phyloP scores from a whole-genome alignment of 1,140 invertebrate genomes.

The Coptotermes formosanus region DNA sequence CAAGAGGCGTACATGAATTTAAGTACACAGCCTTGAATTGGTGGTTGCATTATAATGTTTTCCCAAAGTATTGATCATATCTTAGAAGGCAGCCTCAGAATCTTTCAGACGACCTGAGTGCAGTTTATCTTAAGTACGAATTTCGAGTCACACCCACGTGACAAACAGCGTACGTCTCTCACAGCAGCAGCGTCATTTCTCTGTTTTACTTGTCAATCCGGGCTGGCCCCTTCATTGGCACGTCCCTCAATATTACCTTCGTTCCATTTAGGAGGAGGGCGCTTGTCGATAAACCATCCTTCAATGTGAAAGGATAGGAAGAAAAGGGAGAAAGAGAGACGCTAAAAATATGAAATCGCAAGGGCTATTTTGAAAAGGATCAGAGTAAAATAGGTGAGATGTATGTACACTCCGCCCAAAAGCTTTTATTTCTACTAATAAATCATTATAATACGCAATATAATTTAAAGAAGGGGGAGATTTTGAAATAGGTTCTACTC shows the following conservation, averaged over 20 bases:
- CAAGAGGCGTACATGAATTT: no score
- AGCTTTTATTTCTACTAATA: constrained; percentile 32
- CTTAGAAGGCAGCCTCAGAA: no score
- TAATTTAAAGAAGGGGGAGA: constrained; percentile 26
- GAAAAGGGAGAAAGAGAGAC: not conserved
- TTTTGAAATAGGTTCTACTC: not conserved
- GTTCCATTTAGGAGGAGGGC: not conserved
- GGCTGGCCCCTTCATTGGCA: constrained; percentile 17
- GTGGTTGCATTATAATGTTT: no score
- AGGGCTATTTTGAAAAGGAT: constrained; percentile 20
- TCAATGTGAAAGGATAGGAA: constrained; percentile 17
- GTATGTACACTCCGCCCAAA: constrained; percentile 8
- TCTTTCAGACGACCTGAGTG: no score
- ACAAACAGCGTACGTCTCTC: not conserved
- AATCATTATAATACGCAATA: constrained; percentile 35
- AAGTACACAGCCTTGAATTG: no score
- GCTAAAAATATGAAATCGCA: not conserved
- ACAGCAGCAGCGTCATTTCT: not conserved
- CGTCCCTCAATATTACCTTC: constrained; percentile 20
- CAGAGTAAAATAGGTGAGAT: not conserved
- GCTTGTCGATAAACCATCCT: constrained; percentile 24
- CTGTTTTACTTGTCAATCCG: constrained; percentile 26
- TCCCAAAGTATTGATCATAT: no score
- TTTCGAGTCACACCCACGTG: no score
- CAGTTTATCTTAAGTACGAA: no score